A percentile compares a stretch with the other conserved stretches of the same genome.
Evolutionary conservation across 2,888 invertebrate genomes (phyloP).

Genomic region (Abrostola triplasia): DNA sequence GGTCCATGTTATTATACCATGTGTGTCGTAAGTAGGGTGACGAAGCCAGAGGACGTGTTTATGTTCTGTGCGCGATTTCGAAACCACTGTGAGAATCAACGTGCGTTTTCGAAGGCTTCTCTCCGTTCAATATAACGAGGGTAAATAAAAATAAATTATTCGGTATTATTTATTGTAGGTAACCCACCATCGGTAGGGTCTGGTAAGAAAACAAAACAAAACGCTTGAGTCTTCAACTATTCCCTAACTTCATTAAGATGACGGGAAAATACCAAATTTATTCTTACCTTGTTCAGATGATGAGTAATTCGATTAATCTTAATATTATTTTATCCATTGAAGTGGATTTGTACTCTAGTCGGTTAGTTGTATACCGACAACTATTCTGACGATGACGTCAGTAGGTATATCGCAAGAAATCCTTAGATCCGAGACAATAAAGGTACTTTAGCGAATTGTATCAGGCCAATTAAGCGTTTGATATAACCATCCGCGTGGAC

Average conservation of each 20-base stretch:
- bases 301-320: too few relatives aligned
- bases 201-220: too few relatives aligned
- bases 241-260: too few relatives aligned
- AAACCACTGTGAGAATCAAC: slow-evolving; percentile 59
- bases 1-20: slow-evolving; percentile 55
- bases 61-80: slow-evolving; percentile 62
- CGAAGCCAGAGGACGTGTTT: slow-evolving; percentile 59
- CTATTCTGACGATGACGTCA: slow-evolving; percentile 32
- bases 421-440: slow-evolving; percentile 23
- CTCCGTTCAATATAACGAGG: slow-evolving; percentile 30
- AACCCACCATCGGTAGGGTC: too few relatives aligned
- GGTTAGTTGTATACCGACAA: not conserved
- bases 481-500: slow-evolving; percentile 24
- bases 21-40: slow-evolving; percentile 62
- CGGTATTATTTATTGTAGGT: slow-evolving; percentile 17
- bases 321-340: not conserved
- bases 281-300: too few relatives aligned
- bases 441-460: slow-evolving; percentile 31
- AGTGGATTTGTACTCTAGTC: not conserved
- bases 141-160: slow-evolving; percentile 20
- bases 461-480: slow-evolving; percentile 38
- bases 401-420: slow-evolving; percentile 20
- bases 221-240: too few relatives aligned
- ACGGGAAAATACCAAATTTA: too few relatives aligned
- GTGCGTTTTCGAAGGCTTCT: slow-evolving; percentile 53